Base-by-base conservation (phyloP, 2,888 invertebrate genomes). In the Willowsia nigromaculata region DNA sequence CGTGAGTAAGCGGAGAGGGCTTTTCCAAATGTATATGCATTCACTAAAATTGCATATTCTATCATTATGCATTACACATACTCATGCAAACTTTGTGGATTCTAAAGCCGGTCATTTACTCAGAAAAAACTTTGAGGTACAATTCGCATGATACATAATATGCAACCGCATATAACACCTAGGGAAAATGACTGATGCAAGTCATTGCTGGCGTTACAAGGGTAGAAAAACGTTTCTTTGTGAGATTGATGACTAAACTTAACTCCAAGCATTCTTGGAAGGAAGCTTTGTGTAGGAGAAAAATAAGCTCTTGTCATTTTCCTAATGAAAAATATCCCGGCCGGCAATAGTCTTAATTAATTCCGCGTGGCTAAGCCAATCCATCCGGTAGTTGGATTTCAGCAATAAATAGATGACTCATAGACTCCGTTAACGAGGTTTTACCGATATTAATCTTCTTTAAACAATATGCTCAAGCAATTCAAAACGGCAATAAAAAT, bases 151-250 rank as follows among this genome's bases (percentile, higher is more conserved):
- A 15, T 62, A 15, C 30, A 25, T 56, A 50, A 50, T 50, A 50
- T n/a, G 18, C 18, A 13, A n/a, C 18, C 18, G 0, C 13, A 15
- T 18, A 50, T 50, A 4, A n/a, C 18, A n/a, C 9, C 15, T 50
- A 15, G 15, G 50, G 11, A 50, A 13, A 4, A 25, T 33, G 30
- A 68, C 13, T 68, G 68, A 68, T 68, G 68, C 68, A 68, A 68
- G 18, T 68, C n/a, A 68, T 68, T 68, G 68, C 6, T 68, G 37
- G 37, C 68, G 68, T 68, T 68, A 13, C 68, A 37, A 33, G n/a
- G 18, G 37, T 4, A 22, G 56, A 30, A 62, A 30, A 33, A 62
- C 7, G 30, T 50, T 18, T n/a, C 13, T n/a, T 50, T n/a, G 18
- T 50, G 18, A 13, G 4, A 0, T 18, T n/a, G n/a, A n/a, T n/a